Evolutionary conservation across 2,888 invertebrate genomes (phyloP), one percentile per base, ranked within the genome.

Genomic region (Drosophila pseudotalamancana): DNA sequence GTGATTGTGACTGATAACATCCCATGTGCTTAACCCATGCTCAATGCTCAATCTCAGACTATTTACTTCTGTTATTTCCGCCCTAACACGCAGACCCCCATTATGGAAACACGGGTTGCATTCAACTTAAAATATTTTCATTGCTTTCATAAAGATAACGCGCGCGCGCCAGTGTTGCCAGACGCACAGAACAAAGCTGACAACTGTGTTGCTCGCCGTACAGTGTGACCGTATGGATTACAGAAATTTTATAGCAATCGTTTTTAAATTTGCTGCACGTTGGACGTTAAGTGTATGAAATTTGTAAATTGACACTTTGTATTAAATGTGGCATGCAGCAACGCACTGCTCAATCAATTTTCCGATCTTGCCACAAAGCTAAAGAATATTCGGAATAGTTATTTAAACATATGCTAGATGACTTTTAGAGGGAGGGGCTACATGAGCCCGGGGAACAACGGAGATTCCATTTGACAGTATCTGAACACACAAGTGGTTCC

Each of bases 1-100:
- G 16, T 16, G 6, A n/a, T 23, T 35, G 16, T 21, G 21, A 5
- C 34, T 45, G 65, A 60, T 71, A 60, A 65, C 51, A 35, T 39
- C 16, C 29, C 32, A 19, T 40, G 25, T 32, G 25, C 6, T 9
- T 32, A 34, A 12, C 5, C 32, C 25, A 32, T 53, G 43, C 6
- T 18, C 14, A 21, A 21, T 37, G 14, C 5, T 11, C n/a, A n/a
- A n/a, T n/a, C n/a, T n/a, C n/a, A n/a, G n/a, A 4, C 12, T 25
- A 6, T n/a, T 6, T 6, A 9, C 14, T 14, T 21, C 3, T 8
- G 6, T 6, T 4, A 14, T 12, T 11, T 12, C 21, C 23, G 8
- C 6, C 12, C 1, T 32, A 18, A 3, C 50, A 51, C 50, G 40
- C 40, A 16, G 9, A n/a, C n/a, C 29, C 29, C 8, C 21, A 14